A percentile compares a stretch with the other conserved stretches of the same genome.
These are phyloP conservation scores for Cloeon dipterum DNA, from an alignment of 2,888 invertebrate species.

Conservation along the genomic window DNA sequence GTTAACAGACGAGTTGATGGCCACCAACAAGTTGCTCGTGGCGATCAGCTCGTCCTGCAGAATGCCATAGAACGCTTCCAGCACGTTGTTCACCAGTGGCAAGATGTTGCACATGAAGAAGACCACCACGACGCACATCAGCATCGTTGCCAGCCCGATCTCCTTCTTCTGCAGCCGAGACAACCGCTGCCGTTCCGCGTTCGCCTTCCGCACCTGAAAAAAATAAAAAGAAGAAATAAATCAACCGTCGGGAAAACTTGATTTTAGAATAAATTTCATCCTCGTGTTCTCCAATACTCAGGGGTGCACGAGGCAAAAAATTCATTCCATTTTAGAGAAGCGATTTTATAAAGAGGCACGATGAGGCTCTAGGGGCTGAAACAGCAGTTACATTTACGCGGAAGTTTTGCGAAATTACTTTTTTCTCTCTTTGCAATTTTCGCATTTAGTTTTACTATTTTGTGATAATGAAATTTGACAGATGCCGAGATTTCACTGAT, in stretches of 20 bases:
- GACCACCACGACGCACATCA: conserved; percentile 80
- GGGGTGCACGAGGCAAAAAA: no score
- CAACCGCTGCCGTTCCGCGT: conserved; percentile 68
- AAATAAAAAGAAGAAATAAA: neutral
- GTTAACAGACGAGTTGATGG: conserved; percentile 92
- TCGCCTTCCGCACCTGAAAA: conserved; percentile 58
- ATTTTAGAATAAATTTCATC: no score
- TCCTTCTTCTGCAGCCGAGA: conserved; percentile 79
- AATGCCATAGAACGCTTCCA: conserved; percentile 51
- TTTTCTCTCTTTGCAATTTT: no score
- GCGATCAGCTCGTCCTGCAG: conserved; percentile 49
- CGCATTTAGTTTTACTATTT: no score
- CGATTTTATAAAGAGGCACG: no score
- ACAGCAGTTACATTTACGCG: no score
- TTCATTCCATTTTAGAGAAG: no score
- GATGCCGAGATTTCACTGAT: no score
- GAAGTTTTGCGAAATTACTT: no score
- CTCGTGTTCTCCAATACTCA: neutral
- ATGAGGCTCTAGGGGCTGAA: no score
- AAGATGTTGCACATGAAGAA: conserved; percentile 84
- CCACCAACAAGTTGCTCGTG: conserved; percentile 76
- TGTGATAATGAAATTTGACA: no score
- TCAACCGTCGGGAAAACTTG: no score
- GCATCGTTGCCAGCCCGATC: conserved; percentile 84
- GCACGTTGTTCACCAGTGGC: conserved; percentile 63